Evolutionary conservation across 1,140 invertebrate genomes (phyloP).

Genomic region (Battus philenor): DNA sequence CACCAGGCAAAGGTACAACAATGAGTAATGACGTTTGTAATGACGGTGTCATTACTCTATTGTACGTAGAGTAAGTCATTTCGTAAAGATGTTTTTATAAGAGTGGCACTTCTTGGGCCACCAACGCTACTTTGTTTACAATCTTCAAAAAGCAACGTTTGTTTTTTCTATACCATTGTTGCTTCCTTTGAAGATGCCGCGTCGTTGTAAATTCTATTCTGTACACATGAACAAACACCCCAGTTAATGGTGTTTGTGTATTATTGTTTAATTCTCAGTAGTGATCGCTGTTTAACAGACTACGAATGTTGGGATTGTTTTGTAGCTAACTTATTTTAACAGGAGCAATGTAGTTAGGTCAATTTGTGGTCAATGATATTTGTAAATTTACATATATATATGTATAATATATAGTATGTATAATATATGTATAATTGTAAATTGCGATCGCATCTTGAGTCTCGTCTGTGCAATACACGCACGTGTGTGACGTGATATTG

Average conservation of each 20-base stretch:
- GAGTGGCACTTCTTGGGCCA: conserved; percentile 25
- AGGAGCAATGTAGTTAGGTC: too few species aligned
- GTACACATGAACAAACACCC: neutral
- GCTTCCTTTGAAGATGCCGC: conserved; percentile 2
- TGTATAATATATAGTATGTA: too few species aligned
- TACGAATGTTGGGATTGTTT: too few species aligned
- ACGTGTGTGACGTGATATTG: too few species aligned
- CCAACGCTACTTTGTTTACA: conserved; percentile 1
- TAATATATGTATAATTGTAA: too few species aligned
- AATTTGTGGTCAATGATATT: too few species aligned
- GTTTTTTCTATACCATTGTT: conserved; percentile 1
- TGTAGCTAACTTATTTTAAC: too few species aligned
- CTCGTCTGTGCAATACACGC: too few species aligned
- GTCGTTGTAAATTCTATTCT: conserved; percentile 2
- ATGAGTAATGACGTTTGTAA: conserved; percentile 51
- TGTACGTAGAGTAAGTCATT: conserved; percentile 34
- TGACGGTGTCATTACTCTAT: conserved; percentile 53
- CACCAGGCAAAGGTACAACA: conserved; percentile 58
- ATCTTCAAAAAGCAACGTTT: conserved; percentile 2
- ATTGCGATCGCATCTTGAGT: too few species aligned
- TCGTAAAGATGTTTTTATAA: conserved; percentile 17
- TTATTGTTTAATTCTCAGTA: too few species aligned
- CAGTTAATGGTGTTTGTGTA: conserved; percentile 1
- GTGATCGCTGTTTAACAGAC: too few species aligned
- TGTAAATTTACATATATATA: too few species aligned